Conservation (phyloP, 1,140 invertebrate species). For the Zaprionus kolodkinae region DNA sequence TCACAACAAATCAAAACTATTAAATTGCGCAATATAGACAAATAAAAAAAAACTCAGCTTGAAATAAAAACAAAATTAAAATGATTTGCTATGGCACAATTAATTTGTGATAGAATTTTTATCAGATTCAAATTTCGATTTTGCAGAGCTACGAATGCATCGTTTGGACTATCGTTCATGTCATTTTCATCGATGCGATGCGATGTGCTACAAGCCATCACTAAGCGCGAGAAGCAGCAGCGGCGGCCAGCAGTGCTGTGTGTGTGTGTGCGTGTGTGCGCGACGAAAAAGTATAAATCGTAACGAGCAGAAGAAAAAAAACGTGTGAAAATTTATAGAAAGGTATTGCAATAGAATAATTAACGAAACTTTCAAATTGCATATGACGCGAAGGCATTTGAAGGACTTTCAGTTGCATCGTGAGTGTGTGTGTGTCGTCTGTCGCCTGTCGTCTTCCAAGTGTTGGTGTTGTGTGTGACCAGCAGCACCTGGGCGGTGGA, state of each 20-base stretch:
- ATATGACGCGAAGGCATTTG: conserved; percentile 41
- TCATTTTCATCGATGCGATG: conserved; percentile 34
- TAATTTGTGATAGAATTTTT: neutral
- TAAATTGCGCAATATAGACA: no score
- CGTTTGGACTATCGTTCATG: conserved; percentile 12
- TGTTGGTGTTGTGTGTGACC: conserved; percentile 57
- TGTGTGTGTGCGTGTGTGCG: conserved; percentile 72
- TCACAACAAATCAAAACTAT: no score
- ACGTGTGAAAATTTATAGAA: conserved; percentile 79
- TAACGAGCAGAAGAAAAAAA: conserved; percentile 76
- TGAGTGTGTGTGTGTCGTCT: conserved; percentile 26
- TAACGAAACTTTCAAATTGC: conserved; percentile 18
- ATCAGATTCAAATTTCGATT: conserved; percentile 9
- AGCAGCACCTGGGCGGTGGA: conserved; percentile 74
- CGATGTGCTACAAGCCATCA: conserved; percentile 31
- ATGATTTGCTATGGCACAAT: no score
- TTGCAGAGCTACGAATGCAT: conserved; percentile 14
- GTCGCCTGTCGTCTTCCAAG: conserved; percentile 44
- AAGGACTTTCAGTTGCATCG: conserved; percentile 59
- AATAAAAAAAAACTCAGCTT: no score
- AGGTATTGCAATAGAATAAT: conserved; percentile 59
- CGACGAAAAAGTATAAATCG: conserved; percentile 80
- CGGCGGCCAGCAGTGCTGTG: conserved; percentile 56
- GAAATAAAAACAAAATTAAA: neutral
- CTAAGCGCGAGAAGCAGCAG: conserved; percentile 50